A percentile compares a stretch with the other conserved stretches of the same genome.
phyloP scores from a whole-genome alignment of 2,113 vertebrate genomes.

The Chascanopsetta lugubris region DNA sequence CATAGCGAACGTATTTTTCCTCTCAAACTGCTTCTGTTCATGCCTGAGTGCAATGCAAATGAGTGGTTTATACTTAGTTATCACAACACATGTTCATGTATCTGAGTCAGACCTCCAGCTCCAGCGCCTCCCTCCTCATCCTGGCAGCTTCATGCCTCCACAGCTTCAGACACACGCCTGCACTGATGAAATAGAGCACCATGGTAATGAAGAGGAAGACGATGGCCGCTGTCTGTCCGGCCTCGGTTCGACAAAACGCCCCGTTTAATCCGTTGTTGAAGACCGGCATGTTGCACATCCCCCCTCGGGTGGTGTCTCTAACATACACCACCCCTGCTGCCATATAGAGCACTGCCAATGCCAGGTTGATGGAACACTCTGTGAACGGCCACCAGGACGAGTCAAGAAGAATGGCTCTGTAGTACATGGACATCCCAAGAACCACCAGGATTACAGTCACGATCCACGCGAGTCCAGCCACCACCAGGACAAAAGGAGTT shows the following conservation, averaged over 20 bases:
- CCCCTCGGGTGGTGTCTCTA: constrained; percentile 89
- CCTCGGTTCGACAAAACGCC: constrained; percentile 89
- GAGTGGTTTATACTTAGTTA: too few relatives aligned
- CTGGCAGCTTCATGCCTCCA: constrained; percentile 92
- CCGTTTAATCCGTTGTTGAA: constrained; percentile 89
- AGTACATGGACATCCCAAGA: constrained; percentile 94
- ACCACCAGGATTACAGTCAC: constrained; percentile 88
- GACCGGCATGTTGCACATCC: constrained; percentile 86
- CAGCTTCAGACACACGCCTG: constrained; percentile 86
- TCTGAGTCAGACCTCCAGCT: constrained; percentile 81
- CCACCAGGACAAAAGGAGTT: constrained; percentile 90
- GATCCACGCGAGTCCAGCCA: constrained; percentile 88
- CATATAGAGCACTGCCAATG: constrained; percentile 87
- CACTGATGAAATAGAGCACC: constrained; percentile 87
- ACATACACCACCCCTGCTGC: constrained; percentile 88
- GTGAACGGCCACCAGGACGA: constrained; percentile 96
- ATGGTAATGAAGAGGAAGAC: constrained; percentile 90
- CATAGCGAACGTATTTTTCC: too few relatives aligned
- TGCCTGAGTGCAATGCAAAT: too few relatives aligned
- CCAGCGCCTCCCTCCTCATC: constrained; percentile 79
- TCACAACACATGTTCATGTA: not conserved
- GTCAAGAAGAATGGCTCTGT: constrained; percentile 92
- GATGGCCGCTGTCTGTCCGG: constrained; percentile 90
- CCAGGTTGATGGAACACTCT: constrained; percentile 88
- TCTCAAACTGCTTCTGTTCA: too few relatives aligned